Percentiles rank a stretch among this genome's conserved stretches.
Evolutionary conservation across 2,797 vertebrate species (phyloP).

Genomic region (Chaetodon trifasciatus): DNA sequence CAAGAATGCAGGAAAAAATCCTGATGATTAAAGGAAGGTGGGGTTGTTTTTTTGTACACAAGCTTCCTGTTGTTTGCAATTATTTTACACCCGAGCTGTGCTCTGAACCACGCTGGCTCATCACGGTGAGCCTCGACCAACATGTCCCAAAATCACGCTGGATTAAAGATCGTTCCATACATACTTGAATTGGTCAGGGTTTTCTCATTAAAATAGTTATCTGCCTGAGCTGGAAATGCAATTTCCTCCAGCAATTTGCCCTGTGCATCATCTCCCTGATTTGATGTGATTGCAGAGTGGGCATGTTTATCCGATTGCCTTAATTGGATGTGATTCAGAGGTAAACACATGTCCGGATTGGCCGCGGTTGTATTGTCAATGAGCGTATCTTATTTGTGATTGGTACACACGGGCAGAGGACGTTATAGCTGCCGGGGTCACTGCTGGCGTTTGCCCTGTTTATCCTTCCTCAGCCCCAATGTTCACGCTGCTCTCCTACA

Average conservation of each 20-base stretch:
- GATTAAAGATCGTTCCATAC: constrained; percentile 50
- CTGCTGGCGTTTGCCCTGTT: constrained; percentile 44
- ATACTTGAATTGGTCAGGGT: constrained; percentile 46
- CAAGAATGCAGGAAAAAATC: constrained; percentile 19
- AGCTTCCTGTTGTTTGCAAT: constrained; percentile 51
- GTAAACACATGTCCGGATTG: constrained; percentile 59
- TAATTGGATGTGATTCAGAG: constrained; percentile 72
- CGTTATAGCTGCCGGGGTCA: constrained; percentile 32
- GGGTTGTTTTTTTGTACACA: constrained; percentile 14
- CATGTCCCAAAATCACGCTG: constrained; percentile 32
- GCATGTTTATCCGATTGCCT: constrained; percentile 59
- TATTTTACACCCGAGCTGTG: constrained; percentile 11
- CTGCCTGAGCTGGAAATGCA: constrained; percentile 47
- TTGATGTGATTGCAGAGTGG: constrained; percentile 55
- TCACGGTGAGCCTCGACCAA: background rate
- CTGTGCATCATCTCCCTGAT: constrained; percentile 57
- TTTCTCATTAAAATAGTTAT: constrained; percentile 52
- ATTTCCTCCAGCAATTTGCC: constrained; percentile 41
- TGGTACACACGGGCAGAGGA: constrained; percentile 33
- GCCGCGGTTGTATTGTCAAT: constrained; percentile 31
- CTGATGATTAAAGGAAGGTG: background rate
- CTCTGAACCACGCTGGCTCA: too few relatives aligned
- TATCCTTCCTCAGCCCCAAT: constrained; percentile 51
- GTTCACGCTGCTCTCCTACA: constrained; percentile 59
- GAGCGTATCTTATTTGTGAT: constrained; percentile 41